phyloP scores from a whole-genome alignment of 1,140 invertebrate species.

The Notospermus geniculatus region DNA sequence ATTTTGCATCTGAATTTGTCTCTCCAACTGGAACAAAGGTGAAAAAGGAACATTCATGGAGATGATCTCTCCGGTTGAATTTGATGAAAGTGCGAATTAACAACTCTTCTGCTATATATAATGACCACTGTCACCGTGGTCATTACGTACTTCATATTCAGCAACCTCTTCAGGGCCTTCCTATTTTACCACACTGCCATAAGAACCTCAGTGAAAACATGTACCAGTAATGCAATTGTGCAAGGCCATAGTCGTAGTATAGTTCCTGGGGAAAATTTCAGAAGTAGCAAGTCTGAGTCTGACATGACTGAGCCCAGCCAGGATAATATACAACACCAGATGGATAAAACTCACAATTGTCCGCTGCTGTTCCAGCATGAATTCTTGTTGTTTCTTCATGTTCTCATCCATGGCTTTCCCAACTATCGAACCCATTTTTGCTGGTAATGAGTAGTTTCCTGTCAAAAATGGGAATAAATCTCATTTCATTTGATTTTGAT shows the following conservation, averaged over 20 bases:
- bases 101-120: too few species aligned
- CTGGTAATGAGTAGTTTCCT: not conserved
- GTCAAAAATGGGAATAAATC: too few species aligned
- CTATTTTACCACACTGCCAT: not conserved
- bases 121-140: not conserved
- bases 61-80: not conserved
- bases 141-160: not conserved
- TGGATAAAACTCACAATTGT: conserved; percentile 61
- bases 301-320: too few species aligned
- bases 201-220: too few species aligned
- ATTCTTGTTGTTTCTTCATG: conserved; percentile 70
- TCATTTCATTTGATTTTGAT: too few species aligned
- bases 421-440: not conserved
- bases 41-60: not conserved
- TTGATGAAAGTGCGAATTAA: too few species aligned
- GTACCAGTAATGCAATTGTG: too few species aligned
- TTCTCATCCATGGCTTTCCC: conserved; percentile 59
- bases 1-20: conserved; percentile 77
- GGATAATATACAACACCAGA: too few species aligned
- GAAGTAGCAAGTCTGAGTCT: too few species aligned
- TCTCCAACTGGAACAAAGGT: conserved; percentile 60
- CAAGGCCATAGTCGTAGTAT: too few species aligned
- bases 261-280: too few species aligned
- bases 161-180: not conserved
- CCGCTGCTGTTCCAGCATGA: conserved; percentile 67